A percentile compares a stretch with the other conserved stretches of the same genome.
Evolutionary conservation across 2,888 invertebrate genomes (phyloP).

Genomic region (Diarsia brunnea): DNA sequence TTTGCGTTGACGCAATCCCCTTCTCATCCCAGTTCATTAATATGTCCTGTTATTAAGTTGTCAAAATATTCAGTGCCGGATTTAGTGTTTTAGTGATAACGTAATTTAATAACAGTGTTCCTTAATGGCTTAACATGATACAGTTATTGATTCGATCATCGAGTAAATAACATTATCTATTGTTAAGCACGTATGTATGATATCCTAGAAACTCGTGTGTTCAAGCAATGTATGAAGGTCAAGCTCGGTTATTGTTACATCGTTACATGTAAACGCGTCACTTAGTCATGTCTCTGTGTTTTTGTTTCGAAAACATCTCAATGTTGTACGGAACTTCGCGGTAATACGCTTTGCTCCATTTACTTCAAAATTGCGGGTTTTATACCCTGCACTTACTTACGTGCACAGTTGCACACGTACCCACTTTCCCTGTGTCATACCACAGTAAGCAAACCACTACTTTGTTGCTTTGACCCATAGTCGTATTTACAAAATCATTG

Average conservation of each 20-base stretch:
- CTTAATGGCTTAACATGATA: slow-evolving; percentile 40
- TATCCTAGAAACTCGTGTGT: slow-evolving; percentile 77
- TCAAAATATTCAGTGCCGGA: slow-evolving; percentile 54
- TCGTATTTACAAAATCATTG: slow-evolving; percentile 2
- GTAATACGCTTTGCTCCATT: slow-evolving; percentile 80
- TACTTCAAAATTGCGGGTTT: slow-evolving; percentile 79
- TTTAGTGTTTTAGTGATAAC: slow-evolving; percentile 55
- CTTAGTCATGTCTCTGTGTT: slow-evolving; percentile 52
- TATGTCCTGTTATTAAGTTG: slow-evolving; percentile 53
- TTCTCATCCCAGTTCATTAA: slow-evolving; percentile 59
- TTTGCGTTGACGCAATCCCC: slow-evolving; percentile 65
- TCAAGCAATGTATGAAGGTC: slow-evolving; percentile 81
- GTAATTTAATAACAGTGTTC: slow-evolving; percentile 63
- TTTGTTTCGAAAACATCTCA: slow-evolving; percentile 52
- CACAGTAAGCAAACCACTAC: slow-evolving; percentile 61
- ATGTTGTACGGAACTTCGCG: slow-evolving; percentile 71
- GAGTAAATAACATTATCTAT: slow-evolving; percentile 57
- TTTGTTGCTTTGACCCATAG: slow-evolving; percentile 52
- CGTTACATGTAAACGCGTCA: slow-evolving; percentile 64
- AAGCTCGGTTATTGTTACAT: slow-evolving; percentile 77
- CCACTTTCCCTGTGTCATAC: slow-evolving; percentile 79
- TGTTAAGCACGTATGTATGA: slow-evolving; percentile 58
- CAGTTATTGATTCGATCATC: slow-evolving; percentile 64
- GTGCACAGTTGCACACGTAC: slow-evolving; percentile 67
- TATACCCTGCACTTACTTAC: slow-evolving; percentile 77